Evolutionary conservation across 2,797 vertebrate genomes (phyloP).

Genomic region (Bovichtus variegatus): DNA sequence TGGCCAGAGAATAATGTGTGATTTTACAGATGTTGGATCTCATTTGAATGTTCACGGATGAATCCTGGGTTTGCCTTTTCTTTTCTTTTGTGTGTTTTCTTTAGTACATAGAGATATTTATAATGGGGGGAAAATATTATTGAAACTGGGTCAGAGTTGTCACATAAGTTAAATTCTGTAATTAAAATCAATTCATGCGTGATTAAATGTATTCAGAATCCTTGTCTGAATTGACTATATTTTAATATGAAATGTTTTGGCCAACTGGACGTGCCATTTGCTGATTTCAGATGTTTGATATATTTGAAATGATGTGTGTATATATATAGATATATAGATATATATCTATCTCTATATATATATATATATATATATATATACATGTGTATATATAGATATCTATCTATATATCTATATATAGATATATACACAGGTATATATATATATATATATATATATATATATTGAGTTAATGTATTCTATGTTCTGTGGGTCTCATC

Average conservation of each 20-base stretch:
- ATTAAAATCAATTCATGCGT: slow-evolving; percentile 77
- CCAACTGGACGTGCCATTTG: slow-evolving; percentile 57
- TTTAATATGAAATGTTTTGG: slow-evolving; percentile 74
- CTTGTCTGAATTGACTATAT: slow-evolving; percentile 73
- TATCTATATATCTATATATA: slow-evolving; percentile 41
- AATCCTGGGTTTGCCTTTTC: slow-evolving; percentile 55
- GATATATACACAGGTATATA: too few relatives aligned
- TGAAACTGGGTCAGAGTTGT: slow-evolving; percentile 53
- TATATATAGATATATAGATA: slow-evolving; percentile 43
- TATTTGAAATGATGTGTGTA: slow-evolving; percentile 62
- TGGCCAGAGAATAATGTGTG: slow-evolving; percentile 61
- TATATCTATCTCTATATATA: too few relatives aligned
- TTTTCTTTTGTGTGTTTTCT: slow-evolving; percentile 61
- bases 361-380: slow-evolving; percentile 39
- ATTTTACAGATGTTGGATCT: slow-evolving; percentile 70
- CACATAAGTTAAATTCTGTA: slow-evolving; percentile 76
- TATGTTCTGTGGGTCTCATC: slow-evolving; percentile 51
- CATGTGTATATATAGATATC: slow-evolving; percentile 55
- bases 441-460: slow-evolving; percentile 41
- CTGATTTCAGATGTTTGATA: slow-evolving; percentile 55
- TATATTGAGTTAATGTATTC: slow-evolving; percentile 63
- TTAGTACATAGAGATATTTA: slow-evolving; percentile 78
- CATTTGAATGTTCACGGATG: slow-evolving; percentile 46
- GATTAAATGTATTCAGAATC: slow-evolving; percentile 77
- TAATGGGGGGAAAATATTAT: slow-evolving; percentile 61